Base-by-base conservation (phyloP, 2,113 vertebrate species). In the Casuarius casuarius region DNA sequence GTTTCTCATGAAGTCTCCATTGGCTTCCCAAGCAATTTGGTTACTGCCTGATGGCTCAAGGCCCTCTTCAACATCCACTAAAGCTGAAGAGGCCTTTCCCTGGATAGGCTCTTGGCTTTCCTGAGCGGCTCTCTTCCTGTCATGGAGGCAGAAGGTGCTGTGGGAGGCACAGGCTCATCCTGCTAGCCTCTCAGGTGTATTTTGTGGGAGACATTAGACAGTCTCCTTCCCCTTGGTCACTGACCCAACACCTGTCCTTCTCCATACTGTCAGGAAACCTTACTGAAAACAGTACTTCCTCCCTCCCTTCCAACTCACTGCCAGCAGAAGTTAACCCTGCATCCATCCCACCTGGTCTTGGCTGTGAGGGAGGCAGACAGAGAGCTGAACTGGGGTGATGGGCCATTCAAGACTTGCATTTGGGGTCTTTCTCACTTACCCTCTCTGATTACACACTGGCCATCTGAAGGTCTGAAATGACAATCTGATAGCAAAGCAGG, bases 391-490 rank as follows among this genome's bases (percentile, higher is more conserved):
- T 59, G 56, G 29, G 56, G 56, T 58, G 56, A 31, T 33, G 17
- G 31, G 31, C 31, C 56, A 59, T 59, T 31, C 56, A 58, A 58
- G 56, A 31, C 8, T 31, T 58, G 9, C 17, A 8, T 19, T 51
- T 28, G 10, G 29, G 14, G 12, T 33, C 10, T 25, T 56, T 52
- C 61, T 72, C 12, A 29, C 19, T 22, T 84, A 62, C 22, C 33
- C 33, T 59, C 6, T 75, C 19, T 51, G 0, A 0, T 56, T 29
- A 13, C 48, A 46, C 22, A 28, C 9, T 49, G 14, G 22, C 46
- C 3, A 4, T 44, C 46, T 51, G 62, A 11, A 52, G 20, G 28
- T 10, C 35, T 1, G 9, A 21, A 67, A 12, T 10, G 44, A 59
- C 56, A 59, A 10, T 19, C 56, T 59, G 56, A 59, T 59, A 33